These are phyloP conservation scores for Dendrolimus pini DNA, from an alignment of 2,888 invertebrate species.

Conservation along the genomic window DNA sequence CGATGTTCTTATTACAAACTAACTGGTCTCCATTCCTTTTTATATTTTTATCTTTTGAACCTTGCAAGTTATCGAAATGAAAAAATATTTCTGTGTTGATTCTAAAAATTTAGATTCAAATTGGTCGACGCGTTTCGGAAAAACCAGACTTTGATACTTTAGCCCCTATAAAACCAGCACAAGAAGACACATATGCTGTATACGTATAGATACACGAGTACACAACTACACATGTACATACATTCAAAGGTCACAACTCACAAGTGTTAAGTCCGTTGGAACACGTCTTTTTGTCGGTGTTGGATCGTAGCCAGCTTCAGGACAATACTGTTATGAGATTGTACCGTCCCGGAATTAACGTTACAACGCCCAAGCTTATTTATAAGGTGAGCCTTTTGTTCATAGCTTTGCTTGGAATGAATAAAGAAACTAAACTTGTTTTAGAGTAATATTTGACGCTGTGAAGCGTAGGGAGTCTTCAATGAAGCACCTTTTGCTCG, in stretches of 20 bases:
- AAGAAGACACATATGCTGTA: too few relatives aligned
- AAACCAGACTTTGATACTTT: too few relatives aligned
- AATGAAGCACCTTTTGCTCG: too few relatives aligned
- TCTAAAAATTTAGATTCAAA: too few relatives aligned
- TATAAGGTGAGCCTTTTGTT: slow-evolving; percentile 18
- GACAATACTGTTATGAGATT: slow-evolving; percentile 50
- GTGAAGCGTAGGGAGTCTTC: background rate
- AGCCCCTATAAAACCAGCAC: too few relatives aligned
- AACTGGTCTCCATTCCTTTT: too few relatives aligned
- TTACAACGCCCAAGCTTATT: slow-evolving; percentile 23
- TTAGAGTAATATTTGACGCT: background rate
- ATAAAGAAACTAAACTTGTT: background rate
- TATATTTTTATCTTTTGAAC: too few relatives aligned
- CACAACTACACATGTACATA: background rate
- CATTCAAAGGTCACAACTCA: background rate
- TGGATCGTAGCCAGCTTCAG: slow-evolving; percentile 43
- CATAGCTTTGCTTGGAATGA: slow-evolving; percentile 9
- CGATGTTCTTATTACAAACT: too few relatives aligned
- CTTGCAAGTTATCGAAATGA: too few relatives aligned
- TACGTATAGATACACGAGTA: too few relatives aligned
- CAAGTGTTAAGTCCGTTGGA: slow-evolving; percentile 17
- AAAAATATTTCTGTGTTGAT: too few relatives aligned
- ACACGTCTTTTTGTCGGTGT: slow-evolving; percentile 27
- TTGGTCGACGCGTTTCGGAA: too few relatives aligned
- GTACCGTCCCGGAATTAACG: slow-evolving; percentile 28